Percentiles rank a stretch among this genome's conserved stretches.
Conservation (phyloP, 2,888 invertebrate genomes). For the Meta bourneti region DNA sequence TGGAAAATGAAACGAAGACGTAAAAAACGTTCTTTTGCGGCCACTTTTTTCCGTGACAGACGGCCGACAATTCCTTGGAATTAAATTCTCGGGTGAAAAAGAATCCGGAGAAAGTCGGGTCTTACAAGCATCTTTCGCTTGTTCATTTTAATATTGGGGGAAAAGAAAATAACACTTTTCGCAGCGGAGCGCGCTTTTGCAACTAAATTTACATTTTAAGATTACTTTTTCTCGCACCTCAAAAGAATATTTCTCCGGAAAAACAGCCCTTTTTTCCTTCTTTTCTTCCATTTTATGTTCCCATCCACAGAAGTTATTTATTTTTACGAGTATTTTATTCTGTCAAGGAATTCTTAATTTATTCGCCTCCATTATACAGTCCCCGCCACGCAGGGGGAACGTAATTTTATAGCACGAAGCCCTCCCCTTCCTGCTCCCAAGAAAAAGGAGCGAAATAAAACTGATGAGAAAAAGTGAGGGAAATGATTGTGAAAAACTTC, state of each 20-base stretch:
- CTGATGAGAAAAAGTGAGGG: not conserved
- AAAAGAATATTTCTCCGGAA: conserved; percentile 26
- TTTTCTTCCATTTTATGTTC: not conserved
- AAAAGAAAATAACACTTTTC: conserved; percentile 42
- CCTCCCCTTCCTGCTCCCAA: not conserved
- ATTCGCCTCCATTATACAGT: conserved; percentile 29
- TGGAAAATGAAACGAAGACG: not conserved
- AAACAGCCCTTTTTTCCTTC: conserved; percentile 8
- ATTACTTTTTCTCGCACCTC: conserved; percentile 55
- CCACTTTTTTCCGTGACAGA: not conserved
- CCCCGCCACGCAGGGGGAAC: not conserved
- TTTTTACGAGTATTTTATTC: conserved; percentile 33
- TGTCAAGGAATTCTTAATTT: conserved; percentile 50
- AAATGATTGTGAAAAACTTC: not conserved
- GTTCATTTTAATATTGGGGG: conserved; percentile 9
- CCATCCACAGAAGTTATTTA: conserved; percentile 12
- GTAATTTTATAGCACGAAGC: not conserved
- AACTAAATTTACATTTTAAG: conserved; percentile 66
- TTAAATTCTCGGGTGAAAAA: conserved; percentile 7
- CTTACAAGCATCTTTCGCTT: not conserved
- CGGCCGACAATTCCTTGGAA: not conserved
- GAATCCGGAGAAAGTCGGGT: not conserved
- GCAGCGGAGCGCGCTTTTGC: conserved; percentile 10
- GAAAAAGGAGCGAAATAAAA: not conserved
- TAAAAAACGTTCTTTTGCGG: not conserved